Conservation (phyloP, 2,797 vertebrate species). For the Onychomys leucogaster region DNA sequence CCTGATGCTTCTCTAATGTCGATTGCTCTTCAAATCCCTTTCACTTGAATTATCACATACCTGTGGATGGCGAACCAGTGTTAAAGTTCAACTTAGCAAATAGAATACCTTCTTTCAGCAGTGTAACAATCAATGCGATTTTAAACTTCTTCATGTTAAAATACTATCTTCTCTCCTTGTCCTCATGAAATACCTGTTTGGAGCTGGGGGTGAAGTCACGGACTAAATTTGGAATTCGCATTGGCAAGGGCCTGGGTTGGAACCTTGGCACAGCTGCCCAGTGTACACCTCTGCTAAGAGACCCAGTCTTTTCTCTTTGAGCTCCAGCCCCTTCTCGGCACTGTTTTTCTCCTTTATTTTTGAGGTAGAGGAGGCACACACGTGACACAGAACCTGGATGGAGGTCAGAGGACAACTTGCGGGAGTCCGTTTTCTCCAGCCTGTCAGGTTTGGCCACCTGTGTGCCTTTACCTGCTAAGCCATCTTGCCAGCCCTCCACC, state of each 20-base stretch:
- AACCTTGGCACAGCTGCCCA: background rate
- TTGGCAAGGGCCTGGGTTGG: background rate
- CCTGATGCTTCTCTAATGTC: background rate
- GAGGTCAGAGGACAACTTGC: background rate
- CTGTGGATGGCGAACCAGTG: background rate
- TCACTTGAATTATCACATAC: background rate
- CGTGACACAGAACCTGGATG: background rate
- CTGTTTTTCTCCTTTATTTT: background rate
- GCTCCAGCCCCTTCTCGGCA: background rate
- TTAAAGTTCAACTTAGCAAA: background rate
- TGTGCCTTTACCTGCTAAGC: background rate
- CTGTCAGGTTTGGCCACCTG: background rate
- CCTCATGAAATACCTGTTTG: background rate
- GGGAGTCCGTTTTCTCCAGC: background rate
- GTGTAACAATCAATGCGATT: background rate
- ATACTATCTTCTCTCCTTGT: background rate
- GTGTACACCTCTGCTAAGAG: background rate
- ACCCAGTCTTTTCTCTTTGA: background rate
- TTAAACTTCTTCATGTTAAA: background rate
- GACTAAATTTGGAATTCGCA: background rate
- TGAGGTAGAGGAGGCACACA: background rate
- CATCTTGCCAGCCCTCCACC: background rate
- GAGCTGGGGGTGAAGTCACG: background rate
- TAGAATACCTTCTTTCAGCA: background rate
- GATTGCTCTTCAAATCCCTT: conserved; percentile 2